These are phyloP conservation scores for Nomada lathburiana DNA, from an alignment of 2,888 invertebrate species.

Conservation along the genomic window DNA sequence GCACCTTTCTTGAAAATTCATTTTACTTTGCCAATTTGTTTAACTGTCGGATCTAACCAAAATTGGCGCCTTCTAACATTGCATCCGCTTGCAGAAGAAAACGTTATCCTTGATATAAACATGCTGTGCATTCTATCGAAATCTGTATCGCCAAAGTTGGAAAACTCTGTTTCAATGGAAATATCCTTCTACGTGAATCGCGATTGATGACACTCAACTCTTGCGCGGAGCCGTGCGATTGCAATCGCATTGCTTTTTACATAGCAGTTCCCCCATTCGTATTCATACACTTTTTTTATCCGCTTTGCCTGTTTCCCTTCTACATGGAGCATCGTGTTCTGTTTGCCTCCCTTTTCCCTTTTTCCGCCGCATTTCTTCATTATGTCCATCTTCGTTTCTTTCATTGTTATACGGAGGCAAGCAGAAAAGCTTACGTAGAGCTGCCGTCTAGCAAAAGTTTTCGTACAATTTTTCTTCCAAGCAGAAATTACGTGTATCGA, in stretches of 20 bases:
- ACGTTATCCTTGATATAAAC: no score
- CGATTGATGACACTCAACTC: constrained; percentile 24
- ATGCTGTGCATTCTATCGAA: neutral
- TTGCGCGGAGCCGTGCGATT: constrained; percentile 6
- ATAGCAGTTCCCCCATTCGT: constrained; percentile 20
- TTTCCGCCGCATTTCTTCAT: constrained; percentile 39
- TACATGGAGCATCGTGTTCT: constrained; percentile 37
- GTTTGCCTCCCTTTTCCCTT: constrained; percentile 3
- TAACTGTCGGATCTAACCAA: neutral
- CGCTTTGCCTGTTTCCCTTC: constrained; percentile 27
- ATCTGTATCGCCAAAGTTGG: neutral
- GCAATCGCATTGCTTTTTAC: constrained; percentile 31
- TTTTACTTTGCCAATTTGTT: neutral
- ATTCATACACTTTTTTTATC: constrained; percentile 25
- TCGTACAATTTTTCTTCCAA: neutral
- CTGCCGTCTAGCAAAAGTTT: constrained; percentile 5
- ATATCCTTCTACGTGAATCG: constrained; percentile 12
- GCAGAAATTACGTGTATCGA: neutral
- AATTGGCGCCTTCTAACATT: neutral
- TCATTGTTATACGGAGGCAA: constrained; percentile 9
- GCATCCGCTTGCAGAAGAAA: neutral
- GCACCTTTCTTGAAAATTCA: neutral
- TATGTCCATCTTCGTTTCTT: constrained; percentile 30
- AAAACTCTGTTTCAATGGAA: constrained; percentile 21
- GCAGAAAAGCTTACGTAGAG: constrained; percentile 14